Base-by-base conservation (phyloP, 2,888 invertebrate species). In the Lepidonotus clava region DNA sequence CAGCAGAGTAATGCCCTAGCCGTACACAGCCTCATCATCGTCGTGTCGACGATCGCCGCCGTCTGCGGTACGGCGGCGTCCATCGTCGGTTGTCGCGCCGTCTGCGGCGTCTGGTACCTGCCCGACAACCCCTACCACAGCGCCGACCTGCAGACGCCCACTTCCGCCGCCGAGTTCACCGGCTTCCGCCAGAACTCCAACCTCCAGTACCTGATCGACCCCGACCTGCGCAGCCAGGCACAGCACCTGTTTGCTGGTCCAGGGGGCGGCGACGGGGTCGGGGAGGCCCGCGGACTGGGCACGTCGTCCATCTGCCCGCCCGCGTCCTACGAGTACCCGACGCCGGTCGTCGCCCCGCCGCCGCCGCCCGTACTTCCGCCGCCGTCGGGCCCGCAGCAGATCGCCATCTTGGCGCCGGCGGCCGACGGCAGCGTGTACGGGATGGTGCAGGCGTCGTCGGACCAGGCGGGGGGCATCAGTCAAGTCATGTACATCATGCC, bases 101-200 rank as follows among this genome's bases (percentile, higher is more conserved):
- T 85, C 86, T 89, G 87, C 87, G 88, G 86, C 86, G 87, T 66
- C 96, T 96, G 2, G 96, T 96, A 87, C 96, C 53, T 56, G 21
- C 67, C 84, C 2, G 96, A 66, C 84, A 67, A 71, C 41, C 41
- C 85, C 1, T 83, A 86, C 83, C 83, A 83, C 36, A 61, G 28
- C 4, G 83, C 86, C 24, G 80, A 80, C 80, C 80, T 85, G 34
- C 84, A 67, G 46, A 85, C 46, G 6, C 67, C 85, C 8, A 46
- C 71, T 18, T 85, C 85, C 2, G 67, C 67, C 18, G 85, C 71
- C 18, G 71, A 41, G 41, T 36, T 32, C 36, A 41, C 80, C 40
- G 66, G 41, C 4, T 46, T 32, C 66, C 41, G 67, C 21, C 71
- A 71, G 51, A 85, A 71, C 41, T 67, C 46, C 41, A 46, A 85